phyloP scores from a whole-genome alignment of 2,888 invertebrate genomes.

The Rhingia campestris region DNA sequence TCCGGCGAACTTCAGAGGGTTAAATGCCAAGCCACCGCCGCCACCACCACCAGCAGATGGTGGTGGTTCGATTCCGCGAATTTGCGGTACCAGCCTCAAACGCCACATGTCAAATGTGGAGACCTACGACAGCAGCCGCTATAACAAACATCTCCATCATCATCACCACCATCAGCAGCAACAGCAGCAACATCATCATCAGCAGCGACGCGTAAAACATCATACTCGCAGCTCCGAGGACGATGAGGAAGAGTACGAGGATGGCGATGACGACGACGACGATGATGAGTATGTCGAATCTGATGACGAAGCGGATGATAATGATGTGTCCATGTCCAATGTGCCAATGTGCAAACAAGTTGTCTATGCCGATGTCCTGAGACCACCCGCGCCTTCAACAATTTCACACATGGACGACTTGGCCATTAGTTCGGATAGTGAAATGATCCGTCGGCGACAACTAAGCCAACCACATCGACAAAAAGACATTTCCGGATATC shows the following conservation, averaged over 20 bases:
- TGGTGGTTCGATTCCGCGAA: conserved; percentile 70
- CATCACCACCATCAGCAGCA: conserved; percentile 61
- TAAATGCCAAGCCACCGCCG: conserved; percentile 77
- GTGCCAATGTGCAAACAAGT: conserved; percentile 40
- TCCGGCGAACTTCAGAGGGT: conserved; percentile 37
- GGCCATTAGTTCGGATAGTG: conserved; percentile 65
- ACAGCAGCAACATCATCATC: conserved; percentile 34
- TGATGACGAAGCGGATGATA: conserved; percentile 37
- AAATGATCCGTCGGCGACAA: conserved; percentile 63
- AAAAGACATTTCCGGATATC: conserved; percentile 50
- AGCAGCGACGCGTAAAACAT: conserved; percentile 46
- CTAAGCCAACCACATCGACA: conserved; percentile 42
- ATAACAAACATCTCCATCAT: conserved; percentile 52
- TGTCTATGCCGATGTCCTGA: conserved; percentile 45
- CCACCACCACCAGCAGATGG: conserved; percentile 74
- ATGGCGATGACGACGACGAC: conserved; percentile 79
- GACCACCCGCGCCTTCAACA: conserved; percentile 20
- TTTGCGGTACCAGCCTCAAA: conserved; percentile 76
- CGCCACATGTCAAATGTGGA: conserved; percentile 76
- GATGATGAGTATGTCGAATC: conserved; percentile 48
- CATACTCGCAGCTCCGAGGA: conserved; percentile 39
- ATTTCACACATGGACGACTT: conserved; percentile 48
- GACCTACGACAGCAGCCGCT: conserved; percentile 74
- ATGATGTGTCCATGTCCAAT: conserved; percentile 32
- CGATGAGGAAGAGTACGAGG: conserved; percentile 76